Base-by-base conservation (phyloP, 2,888 invertebrate species). In the Crepidodera aurea region DNA sequence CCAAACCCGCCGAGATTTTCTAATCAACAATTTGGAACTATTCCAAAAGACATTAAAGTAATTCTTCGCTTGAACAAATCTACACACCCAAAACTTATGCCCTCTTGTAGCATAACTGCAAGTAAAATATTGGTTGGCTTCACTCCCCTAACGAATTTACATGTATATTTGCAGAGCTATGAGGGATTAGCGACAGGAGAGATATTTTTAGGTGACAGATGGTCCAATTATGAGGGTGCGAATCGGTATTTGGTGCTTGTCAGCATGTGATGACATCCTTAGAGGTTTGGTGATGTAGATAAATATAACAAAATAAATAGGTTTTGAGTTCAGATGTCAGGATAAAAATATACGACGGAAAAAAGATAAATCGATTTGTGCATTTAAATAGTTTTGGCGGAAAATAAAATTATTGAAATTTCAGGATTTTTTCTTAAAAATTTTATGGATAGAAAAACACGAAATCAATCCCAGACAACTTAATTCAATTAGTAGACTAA, bases 91-190 rank as follows among this genome's bases (percentile, higher is more conserved):
- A 6, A 29, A 29, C 10, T 29, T 6, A 29, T 37, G 15, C 13
- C 7, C 37, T 37, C 37, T 37, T 37, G 15, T 13, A 10, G 37
- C 37, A 37, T 37, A n/a, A 13, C 13, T 37, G 13, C 13, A 37
- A 37, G 13, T 37, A 13, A 37, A 29, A 29, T 29, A 29, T 29
- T 10, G 37, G 13, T 13, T 37, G 4, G 13, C 15, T 13, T 66
- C 62, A 61, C 65, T 64, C 61, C 66, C 64, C 68, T 51, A 55
- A 55, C 65, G 62, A 66, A 70, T 70, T 70, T 70, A 70, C 67
- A 70, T 67, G 67, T 56, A 65, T 65, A 67, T 70, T 61, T 22
- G 56, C 18, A 15, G 29, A 5, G 48, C 44, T 34, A 48, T 39
- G 60, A 34, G 40, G 37, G 60, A 60, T 60, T 55, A 50, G 40